Evolutionary conservation across 2,797 vertebrate species (phyloP).

Genomic region (Phoeniculus purpureus): DNA sequence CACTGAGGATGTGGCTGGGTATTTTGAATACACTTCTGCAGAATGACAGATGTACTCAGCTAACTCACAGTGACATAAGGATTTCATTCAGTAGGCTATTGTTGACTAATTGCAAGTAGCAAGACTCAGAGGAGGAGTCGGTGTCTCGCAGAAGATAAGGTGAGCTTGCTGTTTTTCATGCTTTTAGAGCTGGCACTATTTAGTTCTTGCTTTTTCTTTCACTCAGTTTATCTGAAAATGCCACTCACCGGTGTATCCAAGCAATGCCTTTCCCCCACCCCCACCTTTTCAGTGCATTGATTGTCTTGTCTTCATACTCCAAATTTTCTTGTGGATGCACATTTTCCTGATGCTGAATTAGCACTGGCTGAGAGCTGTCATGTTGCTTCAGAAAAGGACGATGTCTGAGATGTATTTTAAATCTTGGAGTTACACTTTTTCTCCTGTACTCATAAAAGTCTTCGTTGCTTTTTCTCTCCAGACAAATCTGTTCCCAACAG

Average conservation of each 20-base stretch:
- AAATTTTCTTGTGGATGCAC: not conserved
- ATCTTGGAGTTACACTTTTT: not conserved
- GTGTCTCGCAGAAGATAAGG: not conserved
- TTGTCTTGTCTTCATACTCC: not conserved
- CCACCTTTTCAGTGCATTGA: not conserved
- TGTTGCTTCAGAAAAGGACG: not conserved
- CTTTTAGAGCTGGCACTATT: not conserved
- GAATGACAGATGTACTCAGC: not conserved
- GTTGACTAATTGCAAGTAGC: not conserved
- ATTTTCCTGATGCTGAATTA: constrained; percentile 6
- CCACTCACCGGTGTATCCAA: not conserved
- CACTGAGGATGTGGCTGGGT: not conserved
- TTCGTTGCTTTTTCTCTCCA: not conserved
- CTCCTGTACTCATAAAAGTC: not conserved
- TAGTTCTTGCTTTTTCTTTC: not conserved
- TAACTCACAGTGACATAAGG: not conserved
- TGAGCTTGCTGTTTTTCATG: not conserved
- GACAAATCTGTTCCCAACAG: not conserved
- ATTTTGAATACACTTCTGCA: not conserved
- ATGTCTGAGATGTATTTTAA: not conserved
- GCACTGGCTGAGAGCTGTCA: not conserved
- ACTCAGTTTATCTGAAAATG: not conserved
- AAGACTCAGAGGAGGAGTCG: not conserved
- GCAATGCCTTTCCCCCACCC: not conserved
- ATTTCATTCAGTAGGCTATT: not conserved